Evolutionary conservation across 2,888 invertebrate species (phyloP).

Genomic region (Formica aserva): DNA sequence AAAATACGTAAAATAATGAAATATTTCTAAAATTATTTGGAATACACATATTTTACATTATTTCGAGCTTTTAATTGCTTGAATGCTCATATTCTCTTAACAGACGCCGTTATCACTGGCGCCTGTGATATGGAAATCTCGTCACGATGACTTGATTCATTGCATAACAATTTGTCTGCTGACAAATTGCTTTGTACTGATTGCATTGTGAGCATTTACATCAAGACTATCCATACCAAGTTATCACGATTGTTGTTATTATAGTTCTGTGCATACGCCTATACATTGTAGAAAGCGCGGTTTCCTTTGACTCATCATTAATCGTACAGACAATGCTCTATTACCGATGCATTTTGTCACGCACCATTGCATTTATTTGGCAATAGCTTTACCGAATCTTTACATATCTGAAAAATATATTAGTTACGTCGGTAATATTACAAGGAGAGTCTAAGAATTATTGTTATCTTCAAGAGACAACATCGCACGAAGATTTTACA

Average conservation of each 20-base stretch:
- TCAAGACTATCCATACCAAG: background rate
- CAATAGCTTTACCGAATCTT: background rate
- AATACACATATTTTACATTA: background rate
- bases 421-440: background rate
- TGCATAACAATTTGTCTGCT: background rate
- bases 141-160: background rate
- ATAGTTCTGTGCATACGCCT: background rate
- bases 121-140: background rate
- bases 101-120: background rate
- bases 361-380: background rate
- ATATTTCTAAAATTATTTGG: background rate
- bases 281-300: background rate
- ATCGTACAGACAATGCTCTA: background rate
- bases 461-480: background rate
- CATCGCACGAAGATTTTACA: background rate
- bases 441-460: background rate
- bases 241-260: conserved; percentile 1
- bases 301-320: conserved; percentile 5
- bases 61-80: background rate
- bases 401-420: background rate
- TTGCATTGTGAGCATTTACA: background rate
- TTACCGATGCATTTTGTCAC: background rate
- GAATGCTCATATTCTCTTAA: background rate
- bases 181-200: background rate
- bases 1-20: background rate